A percentile compares a stretch with the other conserved stretches of the same genome.
Conservation (phyloP, 1,140 invertebrate species). For the Vanessa tameamea region DNA sequence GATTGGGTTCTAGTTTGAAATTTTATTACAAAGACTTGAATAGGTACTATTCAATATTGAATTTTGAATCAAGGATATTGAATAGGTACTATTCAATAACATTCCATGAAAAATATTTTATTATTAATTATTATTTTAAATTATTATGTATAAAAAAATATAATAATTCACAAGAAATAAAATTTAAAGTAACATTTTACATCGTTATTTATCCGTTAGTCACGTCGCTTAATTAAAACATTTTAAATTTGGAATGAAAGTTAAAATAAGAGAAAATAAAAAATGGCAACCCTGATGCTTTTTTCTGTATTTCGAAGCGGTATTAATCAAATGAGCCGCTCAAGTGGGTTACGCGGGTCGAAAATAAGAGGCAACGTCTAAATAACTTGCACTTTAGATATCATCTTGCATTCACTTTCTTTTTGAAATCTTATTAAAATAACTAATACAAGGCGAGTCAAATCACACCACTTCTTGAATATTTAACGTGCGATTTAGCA, state of each 20-base stretch:
- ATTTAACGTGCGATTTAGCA: neutral
- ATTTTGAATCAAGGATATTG: too few relatives aligned
- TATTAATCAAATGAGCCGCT: slow-evolving; percentile 37
- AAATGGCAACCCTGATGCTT: slow-evolving; percentile 21
- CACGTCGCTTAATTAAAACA: neutral
- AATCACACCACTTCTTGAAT: neutral
- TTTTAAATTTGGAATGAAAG: neutral
- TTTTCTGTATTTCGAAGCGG: slow-evolving; percentile 29
- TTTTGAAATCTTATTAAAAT: slow-evolving; percentile 37
- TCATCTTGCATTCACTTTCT: slow-evolving; percentile 31
- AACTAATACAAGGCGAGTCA: neutral
- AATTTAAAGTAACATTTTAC: too few relatives aligned
- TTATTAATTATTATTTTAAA: too few relatives aligned
- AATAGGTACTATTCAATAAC: too few relatives aligned
- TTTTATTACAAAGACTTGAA: too few relatives aligned
- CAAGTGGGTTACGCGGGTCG: slow-evolving; percentile 34
- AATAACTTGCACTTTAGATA: slow-evolving; percentile 36
- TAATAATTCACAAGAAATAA: too few relatives aligned
- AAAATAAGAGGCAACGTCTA: slow-evolving; percentile 38
- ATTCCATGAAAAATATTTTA: too few relatives aligned
- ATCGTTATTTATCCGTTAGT: neutral
- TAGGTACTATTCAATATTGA: too few relatives aligned
- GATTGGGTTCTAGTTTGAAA: too few relatives aligned
- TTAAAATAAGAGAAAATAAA: slow-evolving; percentile 2
- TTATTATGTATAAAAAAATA: too few relatives aligned